These are phyloP conservation scores for Siphlonurus alternatus DNA, from an alignment of 2,888 invertebrate genomes.

Conservation along the genomic window DNA sequence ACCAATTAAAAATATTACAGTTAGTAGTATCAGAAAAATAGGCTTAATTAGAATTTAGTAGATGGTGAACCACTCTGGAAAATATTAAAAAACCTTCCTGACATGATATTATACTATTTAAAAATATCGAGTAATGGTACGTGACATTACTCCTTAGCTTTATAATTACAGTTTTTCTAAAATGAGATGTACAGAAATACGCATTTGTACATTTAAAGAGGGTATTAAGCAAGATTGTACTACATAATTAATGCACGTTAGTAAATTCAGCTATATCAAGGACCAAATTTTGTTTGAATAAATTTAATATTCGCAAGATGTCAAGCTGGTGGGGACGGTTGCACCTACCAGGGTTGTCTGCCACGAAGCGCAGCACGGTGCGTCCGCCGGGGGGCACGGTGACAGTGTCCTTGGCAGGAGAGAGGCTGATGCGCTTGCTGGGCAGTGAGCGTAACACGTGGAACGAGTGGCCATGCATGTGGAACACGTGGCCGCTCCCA, in stretches of 20 bases:
- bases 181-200: neutral
- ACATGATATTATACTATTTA: too few species aligned
- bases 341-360: slow-evolving; percentile 57
- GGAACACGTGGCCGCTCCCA: slow-evolving; percentile 48
- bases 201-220: neutral
- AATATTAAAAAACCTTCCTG: too few species aligned
- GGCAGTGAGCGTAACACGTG: slow-evolving; percentile 31
- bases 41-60: too few species aligned
- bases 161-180: neutral
- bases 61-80: too few species aligned
- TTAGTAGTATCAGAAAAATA: too few species aligned
- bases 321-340: too few species aligned
- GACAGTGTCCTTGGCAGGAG: slow-evolving; percentile 52
- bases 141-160: too few species aligned
- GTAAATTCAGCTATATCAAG: too few species aligned
- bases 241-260: neutral
- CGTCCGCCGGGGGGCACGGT: slow-evolving; percentile 52
- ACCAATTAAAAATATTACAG: too few species aligned
- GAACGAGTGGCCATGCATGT: slow-evolving; percentile 59
- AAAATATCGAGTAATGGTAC: too few species aligned
- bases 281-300: too few species aligned
- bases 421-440: slow-evolving; percentile 18
- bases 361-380: slow-evolving; percentile 51
- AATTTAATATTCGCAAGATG: too few species aligned
- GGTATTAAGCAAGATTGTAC: neutral